Evolutionary conservation across 2,888 invertebrate genomes (phyloP).

Genomic region (Dendrolimus houi): DNA sequence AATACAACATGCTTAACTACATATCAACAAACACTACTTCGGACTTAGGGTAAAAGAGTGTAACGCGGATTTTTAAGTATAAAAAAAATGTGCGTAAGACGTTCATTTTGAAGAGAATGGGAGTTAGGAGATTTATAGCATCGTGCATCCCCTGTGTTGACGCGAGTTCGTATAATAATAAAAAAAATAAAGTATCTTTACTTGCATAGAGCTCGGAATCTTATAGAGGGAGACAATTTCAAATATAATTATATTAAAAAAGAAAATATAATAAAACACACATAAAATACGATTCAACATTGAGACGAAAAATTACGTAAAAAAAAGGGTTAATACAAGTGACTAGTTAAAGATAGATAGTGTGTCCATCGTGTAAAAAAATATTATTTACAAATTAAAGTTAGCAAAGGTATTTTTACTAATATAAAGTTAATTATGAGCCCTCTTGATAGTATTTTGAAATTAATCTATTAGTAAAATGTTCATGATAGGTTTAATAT

Average conservation of each 20-base stretch:
- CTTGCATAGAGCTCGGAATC: conserved; percentile 58
- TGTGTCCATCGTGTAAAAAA: conserved; percentile 49
- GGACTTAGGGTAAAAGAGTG: conserved; percentile 8
- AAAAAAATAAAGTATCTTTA: conserved; percentile 27
- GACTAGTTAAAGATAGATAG: conserved; percentile 51
- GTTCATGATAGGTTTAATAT: too few species aligned
- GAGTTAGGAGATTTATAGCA: conserved; percentile 65
- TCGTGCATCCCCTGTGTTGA: conserved; percentile 74
- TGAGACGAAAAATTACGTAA: conserved; percentile 41
- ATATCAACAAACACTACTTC: conserved; percentile 10
- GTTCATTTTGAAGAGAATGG: conserved; percentile 28
- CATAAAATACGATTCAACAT: conserved; percentile 40
- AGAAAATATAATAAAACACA: conserved; percentile 35
- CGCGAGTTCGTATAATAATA: conserved; percentile 55
- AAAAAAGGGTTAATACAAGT: conserved; percentile 53
- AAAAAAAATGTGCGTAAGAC: conserved; percentile 22
- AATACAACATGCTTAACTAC: conserved; percentile 55
- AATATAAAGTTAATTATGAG: conserved; percentile 9
- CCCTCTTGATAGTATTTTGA: conserved; percentile 32
- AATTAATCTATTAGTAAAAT: not conserved
- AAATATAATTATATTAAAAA: conserved; percentile 32
- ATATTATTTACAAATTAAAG: conserved; percentile 44
- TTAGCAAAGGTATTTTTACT: conserved; percentile 6
- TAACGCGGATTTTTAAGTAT: conserved; percentile 23
- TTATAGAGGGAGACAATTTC: conserved; percentile 71